Base-by-base conservation (phyloP, 2,797 vertebrate genomes). In the Clarias laeviceps region DNA sequence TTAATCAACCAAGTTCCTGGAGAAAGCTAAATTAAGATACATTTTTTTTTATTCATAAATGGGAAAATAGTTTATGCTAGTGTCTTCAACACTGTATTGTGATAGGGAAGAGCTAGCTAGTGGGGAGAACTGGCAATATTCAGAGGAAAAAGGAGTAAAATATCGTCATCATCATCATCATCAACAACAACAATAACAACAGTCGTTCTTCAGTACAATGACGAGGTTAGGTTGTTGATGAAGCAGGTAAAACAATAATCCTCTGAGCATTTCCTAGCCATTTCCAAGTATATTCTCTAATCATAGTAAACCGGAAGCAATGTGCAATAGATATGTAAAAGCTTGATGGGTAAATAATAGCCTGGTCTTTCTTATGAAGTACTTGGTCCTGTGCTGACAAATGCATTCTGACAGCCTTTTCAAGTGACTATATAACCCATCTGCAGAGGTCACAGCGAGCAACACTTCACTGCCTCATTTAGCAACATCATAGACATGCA, bases 381-480 rank as follows among this genome's bases (percentile, higher is more conserved):
- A 40, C 64, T 79, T 73, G 72, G 81, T 80, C 37, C 76, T 56
- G 66, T 61, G 70, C 68, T 82, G 84, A 85, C 70, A 92, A 87
- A 93, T 91, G 89, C 79, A 87, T 77, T 57, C n/a, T 84, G 89
- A 92, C 91, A 68, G 90, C 88, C 65, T 85, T 65, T 81, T 59
- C 37, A 15, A 83, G 84, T 37, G 70, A 70, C 82, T 83, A 69
- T 82, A 65, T 74, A 62, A 82, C 61, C 40, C 72, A 86, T 88
- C 87, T 83, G 57, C 18, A n/a, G 50, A 83, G 86, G 72, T 78
- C 78, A 72, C 59, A 88, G 88, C 65, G 87, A 92, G 89, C 90
- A 89, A 85, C 88, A 91, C 91, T 90, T 90, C 86, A 91, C 86
- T 89, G 90, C 91, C 89, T 94, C 89, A 94, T 93, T 94, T 92